These are phyloP conservation scores for Plutomurus gul DNA, from an alignment of 1,140 invertebrate genomes.

Conservation along the genomic window DNA sequence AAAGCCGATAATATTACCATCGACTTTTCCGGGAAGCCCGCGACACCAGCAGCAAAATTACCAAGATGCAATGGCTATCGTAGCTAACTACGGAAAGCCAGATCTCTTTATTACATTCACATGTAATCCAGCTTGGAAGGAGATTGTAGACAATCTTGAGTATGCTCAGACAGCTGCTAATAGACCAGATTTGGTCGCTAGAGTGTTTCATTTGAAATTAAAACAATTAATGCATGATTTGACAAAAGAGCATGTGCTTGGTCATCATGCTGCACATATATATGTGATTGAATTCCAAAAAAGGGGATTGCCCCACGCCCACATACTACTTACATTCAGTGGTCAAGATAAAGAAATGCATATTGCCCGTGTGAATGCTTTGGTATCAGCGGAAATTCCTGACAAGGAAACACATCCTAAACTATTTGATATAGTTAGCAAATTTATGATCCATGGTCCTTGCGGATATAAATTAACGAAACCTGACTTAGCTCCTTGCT, in stretches of 20 bases:
- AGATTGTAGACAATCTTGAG: constrained; percentile 56
- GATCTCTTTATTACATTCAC: constrained; percentile 60
- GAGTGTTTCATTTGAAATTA: constrained; percentile 62
- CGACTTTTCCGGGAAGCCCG: constrained; percentile 57
- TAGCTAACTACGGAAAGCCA: constrained; percentile 54
- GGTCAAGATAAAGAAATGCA: constrained; percentile 29
- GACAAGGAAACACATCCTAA: constrained; percentile 55
- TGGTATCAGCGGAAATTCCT: constrained; percentile 59
- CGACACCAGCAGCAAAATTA: constrained; percentile 58
- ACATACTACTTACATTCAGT: constrained; percentile 58
- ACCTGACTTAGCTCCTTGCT: constrained; percentile 51
- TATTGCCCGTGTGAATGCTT: constrained; percentile 54
- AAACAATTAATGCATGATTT: constrained; percentile 60
- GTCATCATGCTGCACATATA: constrained; percentile 56
- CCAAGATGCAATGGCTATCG: constrained; percentile 58
- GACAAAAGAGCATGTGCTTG: constrained; percentile 56
- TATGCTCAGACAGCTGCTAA: constrained; percentile 53
- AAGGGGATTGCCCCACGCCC: constrained; percentile 61
- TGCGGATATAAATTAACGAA: constrained; percentile 41
- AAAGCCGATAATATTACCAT: constrained; percentile 51
- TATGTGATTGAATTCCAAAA: constrained; percentile 62
- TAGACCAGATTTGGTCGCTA: constrained; percentile 57
- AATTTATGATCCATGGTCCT: constrained; percentile 58
- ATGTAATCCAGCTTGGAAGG: constrained; percentile 59
- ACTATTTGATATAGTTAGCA: constrained; percentile 58